phyloP scores from a whole-genome alignment of 2,797 vertebrate genomes.

The Scleropages formosus region DNA sequence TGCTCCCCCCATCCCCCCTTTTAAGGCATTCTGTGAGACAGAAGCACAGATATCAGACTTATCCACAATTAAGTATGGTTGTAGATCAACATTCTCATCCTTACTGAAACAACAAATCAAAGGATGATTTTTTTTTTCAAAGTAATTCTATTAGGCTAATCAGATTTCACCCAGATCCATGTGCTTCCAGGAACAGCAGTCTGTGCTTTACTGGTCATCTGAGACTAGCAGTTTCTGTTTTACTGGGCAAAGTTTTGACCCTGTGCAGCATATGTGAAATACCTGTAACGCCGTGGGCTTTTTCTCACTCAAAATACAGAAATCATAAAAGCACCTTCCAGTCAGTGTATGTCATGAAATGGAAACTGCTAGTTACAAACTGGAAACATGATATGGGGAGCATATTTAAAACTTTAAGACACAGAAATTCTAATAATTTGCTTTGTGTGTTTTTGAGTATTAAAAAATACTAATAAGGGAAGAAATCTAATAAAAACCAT shows the following conservation, averaged over 20 bases:
- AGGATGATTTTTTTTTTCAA: conserved; percentile 27
- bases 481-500: neutral
- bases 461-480: too few relatives aligned
- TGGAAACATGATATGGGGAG: neutral
- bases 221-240: conserved; percentile 60
- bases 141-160: conserved; percentile 50
- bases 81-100: conserved; percentile 17
- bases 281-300: conserved; percentile 36
- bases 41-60: conserved; percentile 33
- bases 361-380: conserved; percentile 5
- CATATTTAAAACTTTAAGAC: neutral
- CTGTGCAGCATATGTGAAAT: conserved; percentile 55
- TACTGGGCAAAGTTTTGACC: conserved; percentile 52
- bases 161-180: conserved; percentile 55
- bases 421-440: neutral
- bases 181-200: conserved; percentile 53
- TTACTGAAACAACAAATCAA: conserved; percentile 31
- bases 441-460: neutral
- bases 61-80: conserved; percentile 15
- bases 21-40: neutral
- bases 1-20: neutral
- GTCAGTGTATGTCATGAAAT: conserved; percentile 37
- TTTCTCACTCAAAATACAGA: conserved; percentile 40
- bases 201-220: conserved; percentile 61
- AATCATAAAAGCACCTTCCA: conserved; percentile 43